phyloP scores from a whole-genome alignment of 1,140 invertebrate species.

The Neelides sp. region DNA sequence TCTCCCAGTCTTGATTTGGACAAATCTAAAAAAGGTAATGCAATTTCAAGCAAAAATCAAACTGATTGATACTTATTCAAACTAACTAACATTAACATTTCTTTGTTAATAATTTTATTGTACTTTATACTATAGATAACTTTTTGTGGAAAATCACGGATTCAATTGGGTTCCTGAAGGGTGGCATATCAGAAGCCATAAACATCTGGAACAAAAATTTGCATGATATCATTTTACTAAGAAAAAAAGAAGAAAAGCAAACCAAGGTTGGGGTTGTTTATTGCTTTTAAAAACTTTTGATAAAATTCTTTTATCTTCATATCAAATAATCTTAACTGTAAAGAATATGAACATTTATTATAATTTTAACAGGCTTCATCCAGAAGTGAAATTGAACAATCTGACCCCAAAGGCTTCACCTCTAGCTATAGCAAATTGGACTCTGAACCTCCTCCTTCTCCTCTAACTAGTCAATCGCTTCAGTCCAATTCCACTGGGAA shows the following conservation, averaged over 20 bases:
- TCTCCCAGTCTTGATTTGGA: constrained; percentile 40
- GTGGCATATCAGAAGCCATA: constrained; percentile 49
- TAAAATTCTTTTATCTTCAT: too few relatives aligned
- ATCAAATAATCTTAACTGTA: too few relatives aligned
- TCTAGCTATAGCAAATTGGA: too few relatives aligned
- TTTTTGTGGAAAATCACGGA: constrained; percentile 46
- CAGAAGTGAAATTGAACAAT: too few relatives aligned
- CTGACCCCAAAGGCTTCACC: too few relatives aligned
- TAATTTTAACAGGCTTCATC: too few relatives aligned
- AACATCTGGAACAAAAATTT: constrained; percentile 53
- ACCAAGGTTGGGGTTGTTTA: constrained; percentile 32
- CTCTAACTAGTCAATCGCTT: too few relatives aligned
- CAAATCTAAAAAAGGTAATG: constrained; percentile 21
- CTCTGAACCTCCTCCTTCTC: too few relatives aligned
- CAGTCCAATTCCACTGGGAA: too few relatives aligned
- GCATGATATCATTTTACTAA: constrained; percentile 36
- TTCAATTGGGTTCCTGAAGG: constrained; percentile 48
- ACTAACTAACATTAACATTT: neutral
- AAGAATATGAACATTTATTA: too few relatives aligned
- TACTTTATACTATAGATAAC: constrained; percentile 23
- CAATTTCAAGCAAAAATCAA: neutral
- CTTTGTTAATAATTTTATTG: constrained; percentile 27
- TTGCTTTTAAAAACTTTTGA: too few relatives aligned
- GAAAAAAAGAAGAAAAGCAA: constrained; percentile 43
- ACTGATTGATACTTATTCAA: neutral